Conservation (phyloP, 2,888 invertebrate species). For the Podotricha telesiphe region DNA sequence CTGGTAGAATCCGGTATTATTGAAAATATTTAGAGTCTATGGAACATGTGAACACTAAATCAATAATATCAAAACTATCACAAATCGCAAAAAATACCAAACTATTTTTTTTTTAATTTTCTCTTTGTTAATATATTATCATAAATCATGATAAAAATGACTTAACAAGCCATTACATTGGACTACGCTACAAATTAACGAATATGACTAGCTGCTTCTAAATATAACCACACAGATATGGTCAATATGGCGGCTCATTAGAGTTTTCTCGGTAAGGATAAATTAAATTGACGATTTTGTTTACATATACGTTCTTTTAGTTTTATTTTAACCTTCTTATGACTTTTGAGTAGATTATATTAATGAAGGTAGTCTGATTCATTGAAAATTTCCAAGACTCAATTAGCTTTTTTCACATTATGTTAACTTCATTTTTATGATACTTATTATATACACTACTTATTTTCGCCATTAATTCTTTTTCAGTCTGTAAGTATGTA, state of each 20-base stretch:
- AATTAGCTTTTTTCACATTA: not conserved
- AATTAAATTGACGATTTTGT: not conserved
- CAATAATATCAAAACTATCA: no score
- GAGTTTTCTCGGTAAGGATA: conserved; percentile 6
- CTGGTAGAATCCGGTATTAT: no score
- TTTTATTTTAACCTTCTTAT: not conserved
- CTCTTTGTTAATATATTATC: not conserved
- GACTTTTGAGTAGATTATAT: not conserved
- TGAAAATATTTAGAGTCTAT: no score
- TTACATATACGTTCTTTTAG: not conserved
- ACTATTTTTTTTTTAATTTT: not conserved
- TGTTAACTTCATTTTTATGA: no score
- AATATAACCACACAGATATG: conserved; percentile 15
- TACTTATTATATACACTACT: no score
- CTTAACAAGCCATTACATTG: conserved; percentile 11
- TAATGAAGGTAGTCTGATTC: not conserved
- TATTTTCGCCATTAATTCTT: no score
- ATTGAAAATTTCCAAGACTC: not conserved
- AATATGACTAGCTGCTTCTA: conserved; percentile 25
- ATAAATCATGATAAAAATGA: not conserved
- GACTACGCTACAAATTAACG: not conserved
- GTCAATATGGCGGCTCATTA: conserved; percentile 17
- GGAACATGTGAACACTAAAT: no score
- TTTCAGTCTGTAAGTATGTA: no score
- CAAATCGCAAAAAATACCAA: no score